Percentiles rank a stretch among this genome's conserved stretches.
Conservation (phyloP, 2,888 invertebrate species). For the Drosophila niveifrons region DNA sequence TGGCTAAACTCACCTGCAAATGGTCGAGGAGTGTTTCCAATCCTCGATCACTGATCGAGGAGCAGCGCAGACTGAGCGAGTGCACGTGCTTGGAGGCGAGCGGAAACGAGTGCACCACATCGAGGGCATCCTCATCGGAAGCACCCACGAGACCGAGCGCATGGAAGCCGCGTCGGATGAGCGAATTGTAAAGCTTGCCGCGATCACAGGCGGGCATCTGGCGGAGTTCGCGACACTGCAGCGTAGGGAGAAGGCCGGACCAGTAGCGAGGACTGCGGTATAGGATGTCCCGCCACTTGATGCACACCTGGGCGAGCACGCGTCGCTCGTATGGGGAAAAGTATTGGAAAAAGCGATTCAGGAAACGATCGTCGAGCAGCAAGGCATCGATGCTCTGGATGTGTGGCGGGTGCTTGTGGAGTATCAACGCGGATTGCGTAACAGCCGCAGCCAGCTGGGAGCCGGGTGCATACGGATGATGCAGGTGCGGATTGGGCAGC, state of each 20-base stretch:
- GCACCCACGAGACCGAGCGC: slow-evolving; percentile 94
- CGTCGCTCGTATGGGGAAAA: slow-evolving; percentile 92
- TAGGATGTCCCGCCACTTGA: slow-evolving; percentile 94
- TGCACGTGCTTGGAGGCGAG: slow-evolving; percentile 93
- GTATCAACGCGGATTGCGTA: slow-evolving; percentile 71
- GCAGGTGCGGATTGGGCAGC: slow-evolving; percentile 84
- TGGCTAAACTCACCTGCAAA: slow-evolving; percentile 89
- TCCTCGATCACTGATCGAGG: slow-evolving; percentile 95
- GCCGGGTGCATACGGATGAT: slow-evolving; percentile 79
- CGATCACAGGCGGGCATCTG: slow-evolving; percentile 87
- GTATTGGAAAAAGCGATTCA: slow-evolving; percentile 93
- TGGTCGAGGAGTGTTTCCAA: slow-evolving; percentile 95
- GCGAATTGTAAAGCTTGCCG: slow-evolving; percentile 91
- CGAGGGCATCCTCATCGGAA: slow-evolving; percentile 94
- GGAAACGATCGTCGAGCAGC: slow-evolving; percentile 93
- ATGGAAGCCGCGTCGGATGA: slow-evolving; percentile 94
- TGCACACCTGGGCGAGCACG: slow-evolving; percentile 93
- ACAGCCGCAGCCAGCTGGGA: slow-evolving; percentile 83
- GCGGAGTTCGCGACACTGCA: slow-evolving; percentile 94
- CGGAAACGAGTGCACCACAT: slow-evolving; percentile 94
- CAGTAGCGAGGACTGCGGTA: slow-evolving; percentile 95
- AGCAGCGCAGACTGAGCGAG: slow-evolving; percentile 94
- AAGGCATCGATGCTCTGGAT: slow-evolving; percentile 91
- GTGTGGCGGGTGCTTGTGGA: slow-evolving; percentile 86
- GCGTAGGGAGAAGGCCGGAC: slow-evolving; percentile 93